Evolutionary conservation across 1,140 invertebrate genomes (phyloP), one percentile per base, ranked within the genome.

Genomic region (Bemisia tabaci): DNA sequence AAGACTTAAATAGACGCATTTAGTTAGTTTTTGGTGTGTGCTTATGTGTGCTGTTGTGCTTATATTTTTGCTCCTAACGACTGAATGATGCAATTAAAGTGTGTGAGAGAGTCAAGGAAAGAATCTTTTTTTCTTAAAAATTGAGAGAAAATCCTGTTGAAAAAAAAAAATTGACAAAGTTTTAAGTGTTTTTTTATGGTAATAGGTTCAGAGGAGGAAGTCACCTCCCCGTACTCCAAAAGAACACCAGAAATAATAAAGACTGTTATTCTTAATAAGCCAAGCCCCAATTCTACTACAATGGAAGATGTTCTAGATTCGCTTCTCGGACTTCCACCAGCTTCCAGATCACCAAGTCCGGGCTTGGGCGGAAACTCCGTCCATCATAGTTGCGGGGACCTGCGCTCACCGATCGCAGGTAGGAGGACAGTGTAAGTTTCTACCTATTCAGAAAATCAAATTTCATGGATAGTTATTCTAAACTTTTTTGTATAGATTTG

Each of bases 301-400:
- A 82, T 95, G 75, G 92, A 95, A 81, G 93, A 96, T 81, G 92
- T 95, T 65, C 82, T 95, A 75, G 91, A 94, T 78, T 91, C 91
- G 65, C 84, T 95, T 70, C 83, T 94, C 74, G 91, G 90, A 71
- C 83, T 94, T 71, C 87, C 89, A 62, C 84, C 87, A 70, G 83
- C 85, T 67, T 82, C 85, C 69, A 82, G 84, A 73, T 83, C 85
- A 70, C 83, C 84, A 66, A 87, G 84, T 75, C 86, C 85, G 68
- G 80, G 62, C 17, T 26, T 22, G 17, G 33, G 66, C 12, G 22
- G 62, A 1, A 27, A 26, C 25, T 25, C 17, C 1, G 12, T 58
- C 25, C 22, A 58, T n/a, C 25, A 26, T 24, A 22, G 22, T 27
- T 48, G 33, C 33, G 33, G 48, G 62, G 61, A 39, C 66, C 22